These are phyloP conservation scores for Lithosia quadra DNA, from an alignment of 2,888 invertebrate genomes.

Conservation along the genomic window DNA sequence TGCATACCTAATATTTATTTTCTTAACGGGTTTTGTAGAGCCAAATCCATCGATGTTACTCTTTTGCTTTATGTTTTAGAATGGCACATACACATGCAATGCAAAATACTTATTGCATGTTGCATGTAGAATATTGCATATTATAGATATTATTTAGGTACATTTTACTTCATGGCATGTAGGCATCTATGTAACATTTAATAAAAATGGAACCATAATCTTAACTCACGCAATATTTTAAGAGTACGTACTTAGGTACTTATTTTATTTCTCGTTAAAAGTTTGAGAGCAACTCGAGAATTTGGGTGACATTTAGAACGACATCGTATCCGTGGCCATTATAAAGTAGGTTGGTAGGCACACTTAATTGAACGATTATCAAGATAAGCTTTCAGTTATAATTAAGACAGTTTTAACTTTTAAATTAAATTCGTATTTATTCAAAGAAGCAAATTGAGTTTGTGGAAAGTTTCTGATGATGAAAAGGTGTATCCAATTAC, in stretches of 20 bases:
- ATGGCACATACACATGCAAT: no score
- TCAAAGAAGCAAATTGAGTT: background rate
- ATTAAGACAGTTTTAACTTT: slow-evolving; percentile 18
- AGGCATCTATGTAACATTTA: no score
- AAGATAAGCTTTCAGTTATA: slow-evolving; percentile 23
- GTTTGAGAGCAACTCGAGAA: slow-evolving; percentile 28
- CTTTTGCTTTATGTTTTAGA: no score
- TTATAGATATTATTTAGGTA: no score
- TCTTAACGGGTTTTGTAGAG: no score
- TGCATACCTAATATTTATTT: no score
- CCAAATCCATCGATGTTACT: no score
- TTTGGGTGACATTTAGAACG: slow-evolving; percentile 27
- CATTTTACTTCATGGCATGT: no score
- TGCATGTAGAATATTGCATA: no score
- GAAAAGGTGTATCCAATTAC: background rate
- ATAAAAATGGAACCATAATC: background rate
- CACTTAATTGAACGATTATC: slow-evolving; percentile 33
- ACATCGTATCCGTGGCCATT: slow-evolving; percentile 15
- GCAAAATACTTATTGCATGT: no score
- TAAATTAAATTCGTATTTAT: slow-evolving; percentile 8
- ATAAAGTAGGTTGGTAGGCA: background rate
- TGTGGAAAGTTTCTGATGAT: background rate
- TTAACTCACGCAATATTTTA: background rate
- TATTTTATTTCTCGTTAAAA: slow-evolving; percentile 36
- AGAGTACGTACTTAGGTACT: background rate